These are phyloP conservation scores for Protodeltote pygarga DNA, from an alignment of 2,888 invertebrate genomes.

Conservation along the genomic window DNA sequence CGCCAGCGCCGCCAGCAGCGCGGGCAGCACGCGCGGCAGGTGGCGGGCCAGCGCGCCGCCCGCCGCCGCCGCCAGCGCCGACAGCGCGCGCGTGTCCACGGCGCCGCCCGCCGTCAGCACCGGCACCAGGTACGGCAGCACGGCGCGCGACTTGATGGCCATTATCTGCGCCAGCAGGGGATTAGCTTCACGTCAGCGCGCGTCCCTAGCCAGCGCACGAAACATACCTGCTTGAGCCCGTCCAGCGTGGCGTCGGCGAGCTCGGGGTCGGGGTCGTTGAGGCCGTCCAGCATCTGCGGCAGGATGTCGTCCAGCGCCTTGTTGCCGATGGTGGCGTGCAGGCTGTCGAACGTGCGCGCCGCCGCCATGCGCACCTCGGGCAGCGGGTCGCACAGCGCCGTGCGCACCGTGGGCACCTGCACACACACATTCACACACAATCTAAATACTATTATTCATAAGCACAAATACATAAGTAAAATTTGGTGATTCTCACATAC, in stretches of 20 bases:
- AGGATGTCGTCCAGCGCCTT: conserved; percentile 98
- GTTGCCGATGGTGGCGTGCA: conserved; percentile 97
- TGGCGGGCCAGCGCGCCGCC: conserved; percentile 90
- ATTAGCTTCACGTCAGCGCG: too few relatives aligned
- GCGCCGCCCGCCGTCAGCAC: conserved; percentile 90
- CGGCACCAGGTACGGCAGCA: conserved; percentile 98
- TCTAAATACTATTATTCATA: too few relatives aligned
- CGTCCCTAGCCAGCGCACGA: too few relatives aligned
- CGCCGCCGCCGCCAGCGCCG: conserved; percentile 88
- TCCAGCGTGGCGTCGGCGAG: conserved; percentile 97
- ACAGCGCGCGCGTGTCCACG: conserved; percentile 71
- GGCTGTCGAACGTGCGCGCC: conserved; percentile 98
- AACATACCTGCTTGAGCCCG: conserved; percentile 93
- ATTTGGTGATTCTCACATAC: too few relatives aligned
- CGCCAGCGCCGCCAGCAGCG: conserved; percentile 92
- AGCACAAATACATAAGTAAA: too few relatives aligned
- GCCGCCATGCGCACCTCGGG: conserved; percentile 97
- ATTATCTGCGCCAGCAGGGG: conserved; percentile 92
- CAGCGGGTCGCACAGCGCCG: conserved; percentile 96
- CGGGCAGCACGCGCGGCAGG: conserved; percentile 97
- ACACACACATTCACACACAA: too few relatives aligned
- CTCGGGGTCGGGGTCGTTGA: conserved; percentile 92
- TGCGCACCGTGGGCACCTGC: conserved; percentile 95
- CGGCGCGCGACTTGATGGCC: conserved; percentile 98
- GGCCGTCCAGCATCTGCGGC: conserved; percentile 93